Evolutionary conservation across 1,140 invertebrate species (phyloP).

Genomic region (Zaprionus taronus): DNA sequence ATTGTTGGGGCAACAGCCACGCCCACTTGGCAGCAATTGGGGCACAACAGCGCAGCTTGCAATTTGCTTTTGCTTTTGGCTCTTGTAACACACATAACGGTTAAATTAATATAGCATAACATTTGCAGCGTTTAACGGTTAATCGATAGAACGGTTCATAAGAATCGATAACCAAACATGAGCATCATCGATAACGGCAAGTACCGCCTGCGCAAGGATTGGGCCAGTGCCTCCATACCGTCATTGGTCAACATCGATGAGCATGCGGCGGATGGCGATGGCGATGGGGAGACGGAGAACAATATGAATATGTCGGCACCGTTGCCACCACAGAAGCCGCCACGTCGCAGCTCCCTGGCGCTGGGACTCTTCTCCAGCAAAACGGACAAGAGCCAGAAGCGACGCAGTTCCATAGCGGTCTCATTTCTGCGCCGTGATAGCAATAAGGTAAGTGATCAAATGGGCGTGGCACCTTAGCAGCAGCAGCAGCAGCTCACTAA

Average conservation of each 20-base stretch:
- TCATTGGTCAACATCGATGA: slow-evolving; percentile 84
- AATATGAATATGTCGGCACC: slow-evolving; percentile 64
- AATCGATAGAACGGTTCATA: slow-evolving; percentile 29
- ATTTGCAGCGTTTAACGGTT: slow-evolving; percentile 61
- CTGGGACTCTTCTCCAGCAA: slow-evolving; percentile 78
- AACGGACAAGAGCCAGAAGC: slow-evolving; percentile 77
- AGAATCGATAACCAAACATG: slow-evolving; percentile 53
- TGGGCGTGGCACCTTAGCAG: neutral
- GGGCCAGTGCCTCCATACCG: slow-evolving; percentile 84
- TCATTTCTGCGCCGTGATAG: slow-evolving; percentile 80
- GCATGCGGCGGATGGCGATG: slow-evolving; percentile 58
- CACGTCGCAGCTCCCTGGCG: slow-evolving; percentile 80
- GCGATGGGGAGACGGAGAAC: slow-evolving; percentile 58
- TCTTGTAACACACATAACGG: slow-evolving; percentile 35
- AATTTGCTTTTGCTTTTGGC: slow-evolving; percentile 8
- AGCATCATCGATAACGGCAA: slow-evolving; percentile 79
- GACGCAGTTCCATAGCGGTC: slow-evolving; percentile 82
- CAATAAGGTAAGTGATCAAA: slow-evolving; percentile 70
- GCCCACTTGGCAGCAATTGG: slow-evolving; percentile 45
- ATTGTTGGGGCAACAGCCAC: slow-evolving; percentile 9
- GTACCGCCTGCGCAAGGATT: slow-evolving; percentile 84
- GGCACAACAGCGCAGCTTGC: slow-evolving; percentile 54
- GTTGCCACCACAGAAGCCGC: slow-evolving; percentile 78
- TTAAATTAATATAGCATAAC: slow-evolving; percentile 41
- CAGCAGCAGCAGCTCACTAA: neutral